Conservation (phyloP, 1,140 invertebrate species). For the Andrena cerasifolii region DNA sequence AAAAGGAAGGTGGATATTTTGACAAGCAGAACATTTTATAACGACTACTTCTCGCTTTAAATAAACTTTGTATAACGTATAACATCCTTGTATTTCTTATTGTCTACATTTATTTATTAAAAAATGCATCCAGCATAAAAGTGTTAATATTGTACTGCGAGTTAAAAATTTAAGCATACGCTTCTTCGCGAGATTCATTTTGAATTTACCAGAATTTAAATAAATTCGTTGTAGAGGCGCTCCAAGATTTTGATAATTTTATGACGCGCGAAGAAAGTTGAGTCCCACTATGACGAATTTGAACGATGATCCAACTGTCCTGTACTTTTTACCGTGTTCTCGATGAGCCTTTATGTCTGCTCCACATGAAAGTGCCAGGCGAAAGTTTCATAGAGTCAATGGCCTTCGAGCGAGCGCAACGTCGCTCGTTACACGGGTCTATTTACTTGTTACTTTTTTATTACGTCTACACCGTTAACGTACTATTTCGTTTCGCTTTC, state of each 20-base stretch:
- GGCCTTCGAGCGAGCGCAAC: conserved; percentile 49
- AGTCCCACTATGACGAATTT: background rate
- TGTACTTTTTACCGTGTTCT: conserved; percentile 14
- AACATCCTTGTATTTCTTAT: too few relatives aligned
- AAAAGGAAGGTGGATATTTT: too few relatives aligned
- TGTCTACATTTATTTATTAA: too few relatives aligned
- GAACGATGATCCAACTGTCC: background rate
- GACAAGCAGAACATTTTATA: too few relatives aligned
- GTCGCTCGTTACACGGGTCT: conserved; percentile 49
- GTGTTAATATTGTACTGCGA: too few relatives aligned
- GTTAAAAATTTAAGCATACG: too few relatives aligned
- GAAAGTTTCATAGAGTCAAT: conserved; percentile 65
- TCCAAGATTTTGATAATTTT: background rate
- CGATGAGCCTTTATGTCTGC: conserved; percentile 32
- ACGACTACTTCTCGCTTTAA: too few relatives aligned
- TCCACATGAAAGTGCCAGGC: conserved; percentile 58
- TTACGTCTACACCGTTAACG: conserved; percentile 15
- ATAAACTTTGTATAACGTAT: too few relatives aligned
- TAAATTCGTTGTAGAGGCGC: background rate
- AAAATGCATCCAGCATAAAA: too few relatives aligned
- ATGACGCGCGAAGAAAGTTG: background rate
- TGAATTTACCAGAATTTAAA: too few relatives aligned
- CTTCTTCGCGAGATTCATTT: too few relatives aligned
- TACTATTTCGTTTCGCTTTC: background rate
- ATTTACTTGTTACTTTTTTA: conserved; percentile 50